Evolutionary conservation across 2,888 invertebrate species (phyloP), one percentile per base, ranked within the genome.

Genomic region (Lissocephala sabroskyi): DNA sequence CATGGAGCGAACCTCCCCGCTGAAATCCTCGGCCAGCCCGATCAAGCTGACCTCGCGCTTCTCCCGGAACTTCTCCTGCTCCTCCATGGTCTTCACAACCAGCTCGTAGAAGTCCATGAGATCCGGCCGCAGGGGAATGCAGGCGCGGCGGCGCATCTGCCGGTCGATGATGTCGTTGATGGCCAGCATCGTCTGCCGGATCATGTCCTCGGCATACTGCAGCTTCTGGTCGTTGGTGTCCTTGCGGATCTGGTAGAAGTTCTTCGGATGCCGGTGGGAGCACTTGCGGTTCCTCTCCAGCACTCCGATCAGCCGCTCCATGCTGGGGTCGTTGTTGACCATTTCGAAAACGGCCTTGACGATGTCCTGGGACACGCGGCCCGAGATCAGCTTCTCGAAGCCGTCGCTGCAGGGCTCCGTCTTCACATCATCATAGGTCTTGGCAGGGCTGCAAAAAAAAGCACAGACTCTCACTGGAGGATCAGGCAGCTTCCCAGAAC

Each of bases 161-260:
- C 79, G 73, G 2, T 84, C 82, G 16, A 84, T 80, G 1, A 85
- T 79, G 0, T 60, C 56, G 30, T 79, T 83, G 2, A 84, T 71
- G 1, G 77, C 64, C 1, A 63, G 59, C 73, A 84, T 80, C 0
- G 79, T 65, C 13, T 77, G 59, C 1, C 60, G 54, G 5, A 85
- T 51, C 74, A 84, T 77, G 2, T 61, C 10, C 45, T 85, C 81
- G 1, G 74, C 62, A 17, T 75, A 60, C 2, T 61, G 50, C 9
- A 80, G 49, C 1, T 65, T 53, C 51, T 67, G 42, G 11, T 77
- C 65, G 11, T 29, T 73, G 11, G 40, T 41, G 30, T 59, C 55
- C 23, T 48, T 64, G 1, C 77, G 52, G 6, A 76, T 74, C 14
- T 77, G 77, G 32, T 75, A 65, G 30, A 78, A 63, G 13, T 44